Conservation (phyloP, 2,797 vertebrate genomes). For the Naso thynnoides region DNA sequence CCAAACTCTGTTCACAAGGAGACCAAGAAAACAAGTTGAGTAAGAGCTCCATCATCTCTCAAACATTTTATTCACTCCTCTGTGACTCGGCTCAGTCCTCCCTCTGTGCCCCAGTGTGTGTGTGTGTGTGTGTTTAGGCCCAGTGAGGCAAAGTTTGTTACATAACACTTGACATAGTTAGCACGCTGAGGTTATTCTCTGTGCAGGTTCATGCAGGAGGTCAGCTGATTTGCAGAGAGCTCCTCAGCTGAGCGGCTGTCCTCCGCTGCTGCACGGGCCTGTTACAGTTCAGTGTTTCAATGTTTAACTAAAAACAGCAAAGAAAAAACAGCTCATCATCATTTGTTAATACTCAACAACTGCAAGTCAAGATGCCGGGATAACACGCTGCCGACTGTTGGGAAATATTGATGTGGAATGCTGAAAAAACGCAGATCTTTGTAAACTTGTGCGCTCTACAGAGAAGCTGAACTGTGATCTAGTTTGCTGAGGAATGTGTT, state of each 20-base stretch:
- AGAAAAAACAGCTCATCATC: too few species aligned
- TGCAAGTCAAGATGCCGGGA: neutral
- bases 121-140: constrained; percentile 2
- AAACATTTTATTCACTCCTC: constrained; percentile 13
- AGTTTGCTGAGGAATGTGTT: too few species aligned
- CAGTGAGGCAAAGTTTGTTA: constrained; percentile 11
- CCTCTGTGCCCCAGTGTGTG: neutral
- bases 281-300: neutral
- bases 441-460: too few species aligned
- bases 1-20: constrained; percentile 7
- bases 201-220: neutral
- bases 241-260: neutral
- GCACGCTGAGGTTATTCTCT: neutral
- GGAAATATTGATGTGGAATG: too few species aligned
- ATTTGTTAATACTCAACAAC: too few species aligned
- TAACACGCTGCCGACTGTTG: too few species aligned
- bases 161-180: constrained; percentile 4
- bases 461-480: too few species aligned
- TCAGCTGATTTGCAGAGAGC: neutral
- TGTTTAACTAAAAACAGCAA: neutral
- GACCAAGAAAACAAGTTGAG: constrained; percentile 29
- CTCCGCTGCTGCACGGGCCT: neutral
- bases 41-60: constrained; percentile 11
- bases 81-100: neutral
- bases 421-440: too few species aligned